Conservation (phyloP, 2,113 vertebrate species). For the Galeopterus variegatus region DNA sequence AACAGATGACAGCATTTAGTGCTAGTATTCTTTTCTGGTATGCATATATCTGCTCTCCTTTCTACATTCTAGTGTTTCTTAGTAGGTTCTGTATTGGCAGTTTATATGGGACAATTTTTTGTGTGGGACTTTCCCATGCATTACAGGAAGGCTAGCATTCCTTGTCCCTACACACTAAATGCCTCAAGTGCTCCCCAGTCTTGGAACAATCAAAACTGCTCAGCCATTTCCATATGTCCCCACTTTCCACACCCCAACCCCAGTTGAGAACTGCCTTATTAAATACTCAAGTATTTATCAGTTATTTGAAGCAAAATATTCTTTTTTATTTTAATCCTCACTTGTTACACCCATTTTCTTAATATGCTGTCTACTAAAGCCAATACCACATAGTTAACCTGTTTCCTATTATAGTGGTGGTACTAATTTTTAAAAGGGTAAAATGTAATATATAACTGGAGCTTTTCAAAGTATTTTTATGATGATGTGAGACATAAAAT, state of each 20-base stretch:
- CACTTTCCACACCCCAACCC: neutral
- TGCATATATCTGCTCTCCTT: constrained; percentile 17
- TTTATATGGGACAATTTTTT: constrained; percentile 31
- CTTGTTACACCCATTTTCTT: constrained; percentile 59
- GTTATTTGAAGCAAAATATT: constrained; percentile 48
- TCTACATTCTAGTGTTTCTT: constrained; percentile 48
- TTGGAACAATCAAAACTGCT: neutral
- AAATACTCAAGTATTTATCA: constrained; percentile 42
- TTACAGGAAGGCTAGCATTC: constrained; percentile 22
- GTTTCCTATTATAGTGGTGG: constrained; percentile 50
- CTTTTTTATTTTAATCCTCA: constrained; percentile 58
- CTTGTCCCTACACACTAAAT: neutral
- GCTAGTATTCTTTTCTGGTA: neutral
- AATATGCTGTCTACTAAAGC: constrained; percentile 1
- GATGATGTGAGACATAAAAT: constrained; percentile 65
- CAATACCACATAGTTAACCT: constrained; percentile 62
- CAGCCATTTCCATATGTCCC: constrained; percentile 4
- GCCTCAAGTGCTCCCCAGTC: neutral
- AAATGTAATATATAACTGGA: constrained; percentile 59
- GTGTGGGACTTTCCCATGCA: neutral
- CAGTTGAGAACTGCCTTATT: constrained; percentile 38
- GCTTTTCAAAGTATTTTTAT: constrained; percentile 67
- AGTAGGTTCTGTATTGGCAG: constrained; percentile 17
- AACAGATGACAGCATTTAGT: constrained; percentile 60
- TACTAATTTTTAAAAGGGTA: constrained; percentile 63